Evolutionary conservation across 2,797 vertebrate genomes (phyloP).

Genomic region (Helostoma temminkii): DNA sequence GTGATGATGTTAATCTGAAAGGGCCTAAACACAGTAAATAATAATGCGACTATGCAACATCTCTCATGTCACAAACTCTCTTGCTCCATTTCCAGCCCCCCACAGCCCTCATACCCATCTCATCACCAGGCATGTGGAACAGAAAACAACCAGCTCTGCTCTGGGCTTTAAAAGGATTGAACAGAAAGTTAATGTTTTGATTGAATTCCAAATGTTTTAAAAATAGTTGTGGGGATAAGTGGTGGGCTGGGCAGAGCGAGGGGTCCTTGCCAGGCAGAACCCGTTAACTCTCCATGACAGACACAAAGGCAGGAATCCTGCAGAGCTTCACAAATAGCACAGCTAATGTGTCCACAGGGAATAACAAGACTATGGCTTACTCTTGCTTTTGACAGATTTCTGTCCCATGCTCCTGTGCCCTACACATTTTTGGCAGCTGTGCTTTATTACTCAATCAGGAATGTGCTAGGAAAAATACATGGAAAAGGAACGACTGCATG

Average conservation of each 20-base stretch:
- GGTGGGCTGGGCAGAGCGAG: conserved; percentile 64
- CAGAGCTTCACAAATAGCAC: conserved; percentile 66
- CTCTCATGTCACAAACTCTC: conserved; percentile 21
- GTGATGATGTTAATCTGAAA: conserved; percentile 54
- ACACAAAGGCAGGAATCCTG: conserved; percentile 65
- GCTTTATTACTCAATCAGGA: conserved; percentile 59
- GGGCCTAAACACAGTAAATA: conserved; percentile 41
- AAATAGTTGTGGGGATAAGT: conserved; percentile 81
- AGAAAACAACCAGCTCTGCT: conserved; percentile 68
- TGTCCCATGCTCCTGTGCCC: conserved; percentile 74
- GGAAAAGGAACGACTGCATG: conserved; percentile 24
- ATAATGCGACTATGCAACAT: conserved; percentile 42
- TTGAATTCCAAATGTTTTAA: conserved; percentile 83
- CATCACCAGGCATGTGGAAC: conserved; percentile 71
- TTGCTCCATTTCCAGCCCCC: conserved; percentile 22
- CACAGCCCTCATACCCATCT: conserved; percentile 26
- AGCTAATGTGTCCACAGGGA: conserved; percentile 63
- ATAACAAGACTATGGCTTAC: conserved; percentile 58
- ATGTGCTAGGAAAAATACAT: conserved; percentile 57
- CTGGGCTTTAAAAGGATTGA: conserved; percentile 79
- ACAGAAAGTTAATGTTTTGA: conserved; percentile 80
- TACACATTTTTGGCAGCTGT: conserved; percentile 56
- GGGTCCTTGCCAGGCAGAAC: conserved; percentile 66
- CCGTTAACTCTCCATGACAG: conserved; percentile 66
- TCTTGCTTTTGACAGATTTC: conserved; percentile 70